These are phyloP conservation scores for Deilephila elpenor DNA, from an alignment of 2,888 invertebrate species.

Conservation along the genomic window DNA sequence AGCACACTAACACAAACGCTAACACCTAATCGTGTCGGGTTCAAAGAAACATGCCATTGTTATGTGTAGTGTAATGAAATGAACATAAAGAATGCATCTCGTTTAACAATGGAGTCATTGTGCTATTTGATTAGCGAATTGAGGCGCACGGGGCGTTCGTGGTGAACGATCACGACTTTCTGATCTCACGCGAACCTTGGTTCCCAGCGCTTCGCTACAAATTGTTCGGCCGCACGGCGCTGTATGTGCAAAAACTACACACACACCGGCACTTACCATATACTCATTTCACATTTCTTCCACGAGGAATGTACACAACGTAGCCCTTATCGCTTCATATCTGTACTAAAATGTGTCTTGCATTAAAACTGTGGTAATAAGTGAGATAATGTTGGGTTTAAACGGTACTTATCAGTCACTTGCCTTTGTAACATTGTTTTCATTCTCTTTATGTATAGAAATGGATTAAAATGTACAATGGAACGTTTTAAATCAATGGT, in stretches of 20 bases:
- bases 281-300: constrained; percentile 31
- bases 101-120: constrained; percentile 73
- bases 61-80: constrained; percentile 52
- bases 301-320: neutral
- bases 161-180: constrained; percentile 74
- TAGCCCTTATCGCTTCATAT: neutral
- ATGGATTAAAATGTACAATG: neutral
- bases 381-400: neutral
- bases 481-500: neutral
- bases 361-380: neutral
- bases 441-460: neutral
- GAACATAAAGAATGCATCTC: constrained; percentile 59
- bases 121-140: constrained; percentile 73
- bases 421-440: neutral
- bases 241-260: constrained; percentile 56
- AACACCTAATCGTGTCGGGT: constrained; percentile 36
- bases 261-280: constrained; percentile 6
- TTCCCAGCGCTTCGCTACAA: constrained; percentile 69
- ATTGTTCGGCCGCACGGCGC: constrained; percentile 55
- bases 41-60: constrained; percentile 59
- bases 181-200: constrained; percentile 66
- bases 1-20: constrained; percentile 10
- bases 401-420: neutral
- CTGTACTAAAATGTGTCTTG: neutral
- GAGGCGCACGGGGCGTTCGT: constrained; percentile 66